These are phyloP conservation scores for Mechanitis messenoides DNA, from an alignment of 2,888 invertebrate species.

Conservation along the genomic window DNA sequence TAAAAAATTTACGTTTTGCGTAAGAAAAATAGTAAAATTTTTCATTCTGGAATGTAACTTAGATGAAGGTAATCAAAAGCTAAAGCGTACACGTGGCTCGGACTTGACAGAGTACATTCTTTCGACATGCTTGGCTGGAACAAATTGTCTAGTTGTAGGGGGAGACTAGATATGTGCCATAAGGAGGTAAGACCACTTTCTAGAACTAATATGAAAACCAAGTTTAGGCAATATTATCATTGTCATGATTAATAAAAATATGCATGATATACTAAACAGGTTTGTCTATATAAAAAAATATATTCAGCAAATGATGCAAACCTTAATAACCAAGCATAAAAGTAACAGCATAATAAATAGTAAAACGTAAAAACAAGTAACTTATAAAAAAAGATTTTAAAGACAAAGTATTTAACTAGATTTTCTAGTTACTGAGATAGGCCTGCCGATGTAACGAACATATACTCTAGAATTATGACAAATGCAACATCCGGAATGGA, in stretches of 20 bases:
- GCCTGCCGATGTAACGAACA: constrained; percentile 23
- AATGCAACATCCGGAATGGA: constrained; percentile 66
- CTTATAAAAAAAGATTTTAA: neutral
- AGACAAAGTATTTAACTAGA: neutral
- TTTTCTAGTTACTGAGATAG: neutral
- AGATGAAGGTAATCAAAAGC: constrained; percentile 39
- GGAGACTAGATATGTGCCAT: constrained; percentile 38
- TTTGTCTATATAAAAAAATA: no score
- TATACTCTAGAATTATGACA: constrained; percentile 42
- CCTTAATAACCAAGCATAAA: no score
- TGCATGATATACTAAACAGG: no score
- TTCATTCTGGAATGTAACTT: constrained; percentile 18
- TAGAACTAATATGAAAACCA: neutral
- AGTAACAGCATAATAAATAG: no score
- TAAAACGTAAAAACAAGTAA: neutral
- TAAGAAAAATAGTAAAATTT: constrained; percentile 10
- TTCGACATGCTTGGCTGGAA: constrained; percentile 70
- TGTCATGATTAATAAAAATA: neutral
- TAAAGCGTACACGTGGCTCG: constrained; percentile 58
- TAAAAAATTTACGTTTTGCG: neutral
- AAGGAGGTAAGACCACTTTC: constrained; percentile 28
- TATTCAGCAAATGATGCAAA: no score
- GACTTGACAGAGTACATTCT: constrained; percentile 60
- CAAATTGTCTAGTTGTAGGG: constrained; percentile 64
- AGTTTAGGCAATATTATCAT: neutral